phyloP scores from a whole-genome alignment of 92 coral and sea anemone species.

The Pocillopora meandrina region DNA sequence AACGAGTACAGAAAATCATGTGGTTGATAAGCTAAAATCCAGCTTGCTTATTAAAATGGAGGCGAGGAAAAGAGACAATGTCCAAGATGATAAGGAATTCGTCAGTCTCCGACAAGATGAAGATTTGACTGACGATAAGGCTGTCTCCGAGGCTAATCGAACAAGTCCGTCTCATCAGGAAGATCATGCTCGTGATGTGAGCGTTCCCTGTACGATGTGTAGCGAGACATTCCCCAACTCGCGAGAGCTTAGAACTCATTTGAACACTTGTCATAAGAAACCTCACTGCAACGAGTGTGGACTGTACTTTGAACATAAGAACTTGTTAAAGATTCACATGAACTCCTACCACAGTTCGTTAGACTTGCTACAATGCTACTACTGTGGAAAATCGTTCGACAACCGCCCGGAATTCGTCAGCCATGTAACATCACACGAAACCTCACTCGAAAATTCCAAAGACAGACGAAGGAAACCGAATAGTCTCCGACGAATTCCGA shows the following conservation, averaged over 20 bases:
- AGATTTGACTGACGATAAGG: neutral
- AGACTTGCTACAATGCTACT: constrained; percentile 78
- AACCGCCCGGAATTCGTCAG: constrained; percentile 80
- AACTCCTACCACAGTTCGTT: constrained; percentile 82
- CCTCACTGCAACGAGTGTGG: constrained; percentile 90
- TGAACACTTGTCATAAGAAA: constrained; percentile 76
- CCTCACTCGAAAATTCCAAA: constrained; percentile 12
- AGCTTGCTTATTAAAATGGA: constrained; percentile 32
- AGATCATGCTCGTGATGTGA: constrained; percentile 14
- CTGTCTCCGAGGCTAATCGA: neutral
- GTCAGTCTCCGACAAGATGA: neutral
- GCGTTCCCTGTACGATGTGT: constrained; percentile 74
- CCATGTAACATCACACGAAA: constrained; percentile 86
- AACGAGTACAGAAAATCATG: constrained; percentile 16
- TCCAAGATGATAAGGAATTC: constrained; percentile 7
- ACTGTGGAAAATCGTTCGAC: constrained; percentile 79
- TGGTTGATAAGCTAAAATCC: constrained; percentile 23
- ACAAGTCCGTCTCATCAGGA: constrained; percentile 19
- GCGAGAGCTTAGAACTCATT: constrained; percentile 64
- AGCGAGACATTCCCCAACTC: constrained; percentile 67
- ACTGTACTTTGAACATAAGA: constrained; percentile 84
- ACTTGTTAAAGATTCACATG: constrained; percentile 81
- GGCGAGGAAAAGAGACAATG: constrained; percentile 16
- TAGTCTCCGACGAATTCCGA: constrained; percentile 22
- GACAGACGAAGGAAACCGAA: constrained; percentile 43